Conservation (phyloP, 2,113 vertebrate species). For the Hyla sarda region DNA sequence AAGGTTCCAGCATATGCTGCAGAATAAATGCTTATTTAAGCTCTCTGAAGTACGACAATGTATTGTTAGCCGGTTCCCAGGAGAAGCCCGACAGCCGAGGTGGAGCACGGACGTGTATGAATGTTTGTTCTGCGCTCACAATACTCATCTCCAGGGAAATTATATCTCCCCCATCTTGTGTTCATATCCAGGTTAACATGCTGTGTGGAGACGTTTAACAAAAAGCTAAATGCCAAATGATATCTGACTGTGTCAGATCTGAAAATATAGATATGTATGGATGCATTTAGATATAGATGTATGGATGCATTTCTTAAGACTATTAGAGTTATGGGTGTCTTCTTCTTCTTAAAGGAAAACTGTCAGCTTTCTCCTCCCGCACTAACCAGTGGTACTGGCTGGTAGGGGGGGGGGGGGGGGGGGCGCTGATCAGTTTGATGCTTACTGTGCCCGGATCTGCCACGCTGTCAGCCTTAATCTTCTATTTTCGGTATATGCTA, state of each 20-base stretch:
- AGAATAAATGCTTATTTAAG: background rate
- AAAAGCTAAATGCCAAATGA: conserved; percentile 5
- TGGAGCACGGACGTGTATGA: background rate
- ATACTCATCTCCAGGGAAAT: conserved; percentile 22
- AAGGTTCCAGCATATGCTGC: background rate
- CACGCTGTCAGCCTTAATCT: no score
- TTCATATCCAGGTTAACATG: conserved; percentile 2
- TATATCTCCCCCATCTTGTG: conserved; percentile 10
- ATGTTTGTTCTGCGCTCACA: conserved; percentile 27
- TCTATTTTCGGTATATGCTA: no score
- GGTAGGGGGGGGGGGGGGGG: no score
- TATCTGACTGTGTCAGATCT: conserved; percentile 4
- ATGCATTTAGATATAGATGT: no score
- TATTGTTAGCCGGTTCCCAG: conserved; percentile 11
- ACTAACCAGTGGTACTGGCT: no score
- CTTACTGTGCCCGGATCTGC: no score
- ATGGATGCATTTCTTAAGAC: no score
- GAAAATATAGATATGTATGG: background rate
- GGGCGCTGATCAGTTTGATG: no score
- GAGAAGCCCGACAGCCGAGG: conserved; percentile 7
- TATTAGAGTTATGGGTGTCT: no score
- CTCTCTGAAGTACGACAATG: background rate
- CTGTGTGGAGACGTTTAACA: background rate
- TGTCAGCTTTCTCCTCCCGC: no score
- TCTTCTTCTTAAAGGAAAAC: no score